Evolutionary conservation across 2,888 invertebrate genomes (phyloP).

Genomic region (Rapana venosa): DNA sequence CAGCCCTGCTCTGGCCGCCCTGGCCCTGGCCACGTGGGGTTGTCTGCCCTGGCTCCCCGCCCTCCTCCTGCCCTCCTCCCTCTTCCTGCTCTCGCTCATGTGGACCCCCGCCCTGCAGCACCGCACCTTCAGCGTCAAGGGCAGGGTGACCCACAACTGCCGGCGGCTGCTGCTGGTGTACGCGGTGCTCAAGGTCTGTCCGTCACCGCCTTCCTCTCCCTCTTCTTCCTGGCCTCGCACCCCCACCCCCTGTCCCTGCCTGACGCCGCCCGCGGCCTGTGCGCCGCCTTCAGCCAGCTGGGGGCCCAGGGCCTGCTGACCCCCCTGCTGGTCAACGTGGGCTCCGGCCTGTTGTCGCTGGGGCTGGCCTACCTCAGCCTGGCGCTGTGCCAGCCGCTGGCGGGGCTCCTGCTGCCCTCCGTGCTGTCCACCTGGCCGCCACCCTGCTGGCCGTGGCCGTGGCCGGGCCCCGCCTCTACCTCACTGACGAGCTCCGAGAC

Average conservation of each 20-base stretch:
- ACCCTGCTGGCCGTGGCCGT: slow-evolving; percentile 50
- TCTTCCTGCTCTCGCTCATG: slow-evolving; percentile 55
- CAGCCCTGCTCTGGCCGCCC: slow-evolving; percentile 50
- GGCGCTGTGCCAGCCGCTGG: slow-evolving; percentile 55
- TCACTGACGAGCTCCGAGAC: slow-evolving; percentile 50
- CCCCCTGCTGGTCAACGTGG: slow-evolving; percentile 55
- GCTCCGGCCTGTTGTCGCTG: slow-evolving; percentile 52
- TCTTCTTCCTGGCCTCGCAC: slow-evolving; percentile 53
- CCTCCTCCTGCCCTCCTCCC: slow-evolving; percentile 51
- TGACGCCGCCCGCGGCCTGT: slow-evolving; percentile 49
- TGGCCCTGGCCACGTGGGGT: slow-evolving; percentile 52
- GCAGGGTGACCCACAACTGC: slow-evolving; percentile 48
- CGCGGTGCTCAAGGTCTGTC: slow-evolving; percentile 52
- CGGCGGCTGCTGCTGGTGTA: slow-evolving; percentile 55
- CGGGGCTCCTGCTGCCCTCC: slow-evolving; percentile 57
- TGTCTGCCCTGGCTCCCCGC: slow-evolving; percentile 54
- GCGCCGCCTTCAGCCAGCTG: slow-evolving; percentile 48
- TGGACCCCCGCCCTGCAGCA: slow-evolving; percentile 59
- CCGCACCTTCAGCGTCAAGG: slow-evolving; percentile 52
- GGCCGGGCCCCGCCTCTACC: slow-evolving; percentile 45
- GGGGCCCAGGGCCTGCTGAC: slow-evolving; percentile 36
- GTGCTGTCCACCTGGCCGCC: slow-evolving; percentile 58
- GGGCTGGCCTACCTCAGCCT: slow-evolving; percentile 54
- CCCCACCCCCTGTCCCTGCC: slow-evolving; percentile 38
- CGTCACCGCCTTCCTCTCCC: slow-evolving; percentile 52